phyloP scores from a whole-genome alignment of 1,140 invertebrate species.

The Cydia splendana region DNA sequence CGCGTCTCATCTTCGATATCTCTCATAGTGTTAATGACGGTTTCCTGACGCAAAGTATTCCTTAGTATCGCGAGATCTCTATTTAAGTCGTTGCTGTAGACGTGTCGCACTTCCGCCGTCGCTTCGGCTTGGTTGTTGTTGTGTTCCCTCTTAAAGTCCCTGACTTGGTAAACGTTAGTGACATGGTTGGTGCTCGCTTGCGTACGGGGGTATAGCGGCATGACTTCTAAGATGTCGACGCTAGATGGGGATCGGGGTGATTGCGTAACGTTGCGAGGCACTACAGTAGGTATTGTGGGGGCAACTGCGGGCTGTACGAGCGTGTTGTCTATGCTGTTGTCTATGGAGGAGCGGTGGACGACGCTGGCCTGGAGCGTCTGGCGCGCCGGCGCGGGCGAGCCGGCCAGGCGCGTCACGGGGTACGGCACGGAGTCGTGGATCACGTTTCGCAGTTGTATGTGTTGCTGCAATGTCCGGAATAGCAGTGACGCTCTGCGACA shows the following conservation, averaged over 20 bases:
- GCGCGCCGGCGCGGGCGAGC: constrained; percentile 62
- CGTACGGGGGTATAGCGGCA: constrained; percentile 71
- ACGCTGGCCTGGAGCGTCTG: constrained; percentile 73
- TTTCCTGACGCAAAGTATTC: constrained; percentile 71
- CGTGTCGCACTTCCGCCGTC: constrained; percentile 55
- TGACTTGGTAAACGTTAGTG: constrained; percentile 77
- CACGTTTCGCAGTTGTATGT: constrained; percentile 85
- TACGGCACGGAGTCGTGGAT: constrained; percentile 81
- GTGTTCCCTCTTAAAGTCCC: constrained; percentile 75
- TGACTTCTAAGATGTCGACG: constrained; percentile 78
- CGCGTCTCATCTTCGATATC: constrained; percentile 71
- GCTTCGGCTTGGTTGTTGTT: constrained; percentile 76
- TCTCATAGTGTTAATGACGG: constrained; percentile 67
- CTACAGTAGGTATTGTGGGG: constrained; percentile 51
- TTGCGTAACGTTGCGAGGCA: constrained; percentile 54
- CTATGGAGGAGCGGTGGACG: constrained; percentile 69
- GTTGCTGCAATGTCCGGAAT: constrained; percentile 94
- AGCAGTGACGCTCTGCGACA: constrained; percentile 93
- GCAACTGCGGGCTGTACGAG: constrained; percentile 41
- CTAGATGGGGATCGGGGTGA: constrained; percentile 80
- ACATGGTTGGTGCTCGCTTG: constrained; percentile 65
- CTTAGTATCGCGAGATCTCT: constrained; percentile 72
- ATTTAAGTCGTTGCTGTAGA: constrained; percentile 72
- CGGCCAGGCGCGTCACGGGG: constrained; percentile 70
- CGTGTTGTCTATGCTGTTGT: constrained; percentile 59